Evolutionary conservation across 2,113 vertebrate genomes (phyloP), one percentile per base, ranked within the genome.

Genomic region (Mormoops blainvillei): DNA sequence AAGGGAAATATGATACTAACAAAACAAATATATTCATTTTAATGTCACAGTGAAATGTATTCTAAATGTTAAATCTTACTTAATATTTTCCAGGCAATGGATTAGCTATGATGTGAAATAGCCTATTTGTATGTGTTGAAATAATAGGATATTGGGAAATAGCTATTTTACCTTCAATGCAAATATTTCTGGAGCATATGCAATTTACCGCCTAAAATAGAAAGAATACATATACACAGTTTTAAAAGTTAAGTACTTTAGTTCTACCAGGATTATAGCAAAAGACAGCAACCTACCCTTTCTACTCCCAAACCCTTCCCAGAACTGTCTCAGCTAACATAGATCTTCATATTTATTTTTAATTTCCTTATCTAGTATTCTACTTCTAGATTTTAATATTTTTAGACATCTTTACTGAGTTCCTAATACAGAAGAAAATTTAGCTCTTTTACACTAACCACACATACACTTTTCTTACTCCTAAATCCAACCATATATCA

Each of bases 61-160:
- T 90, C 36, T 93, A 77, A 87, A 94, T 89, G 28, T 83, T 92
- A 95, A 77, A 12, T 41, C 63, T 95, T 43, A 33, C 78, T 91
- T 95, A 84, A 65, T 95, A 50, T 95, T 81, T 94, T 85, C 71
- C 11, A 88, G 38, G 14, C 14, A 73, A n/a, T 41, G n/a, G n/a
- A 82, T 61, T 65, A 95, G 18, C 80, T 41, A 19, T 94, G 36
- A 74, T 36, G 14, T 78, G 19, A 93, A 83, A 88, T 61, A 91
- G 12, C 41, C 31, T 67, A 26, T 91, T 85, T 85, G 22, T 78
- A 38, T 52, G 11, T 86, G 48, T 87, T 48, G 48, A 95, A 89
- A 78, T 90, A 77, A 81, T 71, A 48, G 33, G 38, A 24, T 85
- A 56, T 90, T 96, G 41, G 45, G 50, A 95, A 95, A 94, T 50